Conservation (phyloP, 2,113 vertebrate genomes). For the Microtus pennsylvanicus region DNA sequence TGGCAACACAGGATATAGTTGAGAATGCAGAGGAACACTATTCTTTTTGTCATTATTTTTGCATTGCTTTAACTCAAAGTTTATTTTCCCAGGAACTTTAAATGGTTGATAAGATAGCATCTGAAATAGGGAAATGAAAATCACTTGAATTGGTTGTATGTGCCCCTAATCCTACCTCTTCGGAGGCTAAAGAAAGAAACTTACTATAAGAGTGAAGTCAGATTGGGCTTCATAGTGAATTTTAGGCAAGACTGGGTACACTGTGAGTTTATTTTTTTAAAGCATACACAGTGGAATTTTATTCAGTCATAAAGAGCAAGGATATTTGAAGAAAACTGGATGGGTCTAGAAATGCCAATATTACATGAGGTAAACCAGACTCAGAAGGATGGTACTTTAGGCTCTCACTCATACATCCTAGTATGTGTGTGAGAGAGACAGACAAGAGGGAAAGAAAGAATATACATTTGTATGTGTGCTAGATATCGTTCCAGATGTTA, state of each 20-base stretch:
- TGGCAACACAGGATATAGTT: background rate
- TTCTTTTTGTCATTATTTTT: background rate
- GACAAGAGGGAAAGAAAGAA: background rate
- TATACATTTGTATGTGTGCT: no score
- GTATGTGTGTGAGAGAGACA: background rate
- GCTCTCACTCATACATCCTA: background rate
- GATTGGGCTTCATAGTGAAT: background rate
- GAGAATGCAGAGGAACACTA: background rate
- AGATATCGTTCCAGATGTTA: background rate
- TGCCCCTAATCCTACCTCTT: background rate
- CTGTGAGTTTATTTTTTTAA: background rate
- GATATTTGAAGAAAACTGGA: background rate
- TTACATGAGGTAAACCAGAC: background rate
- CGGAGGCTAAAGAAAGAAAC: background rate
- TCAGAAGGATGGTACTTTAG: background rate
- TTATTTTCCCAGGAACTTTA: slow-evolving; percentile 38
- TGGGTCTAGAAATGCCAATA: background rate
- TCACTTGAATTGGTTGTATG: background rate
- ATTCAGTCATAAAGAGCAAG: background rate
- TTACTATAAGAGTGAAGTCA: background rate
- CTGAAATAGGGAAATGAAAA: background rate
- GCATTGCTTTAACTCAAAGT: slow-evolving; percentile 32
- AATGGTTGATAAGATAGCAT: background rate
- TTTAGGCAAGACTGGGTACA: background rate
- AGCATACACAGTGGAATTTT: background rate